phyloP scores from a whole-genome alignment of 2,113 vertebrate genomes.

The Chionis minor region DNA sequence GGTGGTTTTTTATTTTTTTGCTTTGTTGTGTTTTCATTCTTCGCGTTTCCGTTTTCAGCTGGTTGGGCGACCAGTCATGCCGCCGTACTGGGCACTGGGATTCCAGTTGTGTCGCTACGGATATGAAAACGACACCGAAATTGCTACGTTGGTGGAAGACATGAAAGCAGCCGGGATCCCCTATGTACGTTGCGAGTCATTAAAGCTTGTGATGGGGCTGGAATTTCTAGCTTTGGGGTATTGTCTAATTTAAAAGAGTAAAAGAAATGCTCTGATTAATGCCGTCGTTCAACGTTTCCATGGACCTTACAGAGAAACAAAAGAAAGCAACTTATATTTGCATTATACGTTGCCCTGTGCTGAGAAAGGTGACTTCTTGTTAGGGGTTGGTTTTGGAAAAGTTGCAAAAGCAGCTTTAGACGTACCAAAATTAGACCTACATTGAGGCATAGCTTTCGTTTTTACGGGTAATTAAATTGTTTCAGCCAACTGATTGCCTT shows the following conservation, averaged over 20 bases:
- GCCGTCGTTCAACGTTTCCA: neutral
- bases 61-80: constrained; percentile 87
- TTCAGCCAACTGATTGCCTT: neutral
- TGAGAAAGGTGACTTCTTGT: neutral
- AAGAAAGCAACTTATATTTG: neutral
- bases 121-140: constrained; percentile 81
- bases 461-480: neutral
- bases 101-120: constrained; percentile 93
- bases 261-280: neutral
- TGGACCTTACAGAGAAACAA: neutral
- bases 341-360: too few species aligned
- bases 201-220: too few species aligned
- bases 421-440: neutral
- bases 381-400: too few species aligned
- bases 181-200: constrained; percentile 75
- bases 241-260: neutral
- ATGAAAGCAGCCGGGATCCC: constrained; percentile 84
- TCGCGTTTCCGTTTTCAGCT: constrained; percentile 73
- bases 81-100: constrained; percentile 91
- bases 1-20: neutral
- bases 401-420: neutral
- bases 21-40: neutral
- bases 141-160: constrained; percentile 72
- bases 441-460: neutral
- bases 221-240: neutral